These are phyloP conservation scores for Panulirus ornatus DNA, from an alignment of 1,140 invertebrate genomes.

Conservation along the genomic window DNA sequence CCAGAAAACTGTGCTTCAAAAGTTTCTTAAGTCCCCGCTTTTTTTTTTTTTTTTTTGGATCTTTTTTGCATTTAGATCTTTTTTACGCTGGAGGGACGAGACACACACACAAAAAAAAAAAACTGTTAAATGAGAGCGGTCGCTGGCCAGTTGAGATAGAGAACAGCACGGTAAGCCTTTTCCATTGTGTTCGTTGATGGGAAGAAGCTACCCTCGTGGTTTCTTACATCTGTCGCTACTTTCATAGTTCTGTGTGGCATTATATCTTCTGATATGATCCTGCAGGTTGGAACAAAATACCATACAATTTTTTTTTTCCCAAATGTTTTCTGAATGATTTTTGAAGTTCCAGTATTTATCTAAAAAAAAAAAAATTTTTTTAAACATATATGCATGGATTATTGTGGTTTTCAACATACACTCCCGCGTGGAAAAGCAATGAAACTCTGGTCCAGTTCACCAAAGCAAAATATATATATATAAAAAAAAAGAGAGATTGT, in stretches of 20 bases:
- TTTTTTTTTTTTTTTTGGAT: slow-evolving; percentile 9
- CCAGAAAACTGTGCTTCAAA: slow-evolving; percentile 65
- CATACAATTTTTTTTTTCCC: slow-evolving; percentile 45
- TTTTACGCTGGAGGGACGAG: background rate
- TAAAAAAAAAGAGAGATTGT: slow-evolving; percentile 1
- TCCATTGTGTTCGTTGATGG: slow-evolving; percentile 46
- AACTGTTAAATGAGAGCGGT: slow-evolving; percentile 43
- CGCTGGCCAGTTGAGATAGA: slow-evolving; percentile 42
- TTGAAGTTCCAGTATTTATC: slow-evolving; percentile 54
- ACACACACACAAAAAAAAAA: too few relatives aligned
- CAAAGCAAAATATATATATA: slow-evolving; percentile 16
- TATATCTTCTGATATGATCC: slow-evolving; percentile 55
- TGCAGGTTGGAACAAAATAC: slow-evolving; percentile 36
- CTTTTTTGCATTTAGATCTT: too few relatives aligned
- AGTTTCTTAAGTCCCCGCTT: slow-evolving; percentile 44
- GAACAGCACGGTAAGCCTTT: slow-evolving; percentile 60
- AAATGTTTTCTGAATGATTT: slow-evolving; percentile 61
- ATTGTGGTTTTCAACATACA: slow-evolving; percentile 46
- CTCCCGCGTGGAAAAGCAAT: slow-evolving; percentile 23
- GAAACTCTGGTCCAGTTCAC: slow-evolving; percentile 5
- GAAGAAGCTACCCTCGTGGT: slow-evolving; percentile 59
- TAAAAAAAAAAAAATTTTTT: too few relatives aligned
- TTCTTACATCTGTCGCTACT: slow-evolving; percentile 30
- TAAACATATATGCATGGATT: slow-evolving; percentile 62
- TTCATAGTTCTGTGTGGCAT: slow-evolving; percentile 50